Conservation (phyloP, 2,797 vertebrate species). For the Bovichtus diacanthus region DNA sequence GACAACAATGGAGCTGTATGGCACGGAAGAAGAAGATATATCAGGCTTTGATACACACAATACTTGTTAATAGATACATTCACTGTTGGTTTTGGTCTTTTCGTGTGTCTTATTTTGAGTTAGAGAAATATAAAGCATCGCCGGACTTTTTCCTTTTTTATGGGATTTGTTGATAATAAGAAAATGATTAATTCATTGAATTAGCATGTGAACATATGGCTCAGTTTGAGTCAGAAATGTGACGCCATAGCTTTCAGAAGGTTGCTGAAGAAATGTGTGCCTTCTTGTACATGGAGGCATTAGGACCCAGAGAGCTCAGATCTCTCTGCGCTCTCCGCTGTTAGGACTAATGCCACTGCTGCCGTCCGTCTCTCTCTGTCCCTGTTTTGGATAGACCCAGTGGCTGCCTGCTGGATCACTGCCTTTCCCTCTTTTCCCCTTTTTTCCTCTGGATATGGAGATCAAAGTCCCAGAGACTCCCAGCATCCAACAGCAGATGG, state of each 20-base stretch:
- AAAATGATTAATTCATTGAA: no score
- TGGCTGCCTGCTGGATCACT: constrained; percentile 54
- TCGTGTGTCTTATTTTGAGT: no score
- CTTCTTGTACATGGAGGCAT: constrained; percentile 39
- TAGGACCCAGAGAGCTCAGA: constrained; percentile 74
- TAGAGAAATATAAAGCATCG: no score
- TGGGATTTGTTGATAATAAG: background rate
- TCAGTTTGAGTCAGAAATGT: background rate
- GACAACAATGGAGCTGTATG: no score
- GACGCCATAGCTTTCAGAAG: background rate
- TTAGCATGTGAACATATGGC: background rate
- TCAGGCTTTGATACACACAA: no score
- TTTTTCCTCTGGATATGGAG: constrained; percentile 38
- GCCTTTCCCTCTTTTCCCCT: constrained; percentile 2
- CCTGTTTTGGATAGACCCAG: constrained; percentile 46
- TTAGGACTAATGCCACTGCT: constrained; percentile 28
- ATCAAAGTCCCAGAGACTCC: constrained; percentile 32
- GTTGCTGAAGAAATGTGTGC: background rate
- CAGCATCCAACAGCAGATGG: constrained; percentile 49
- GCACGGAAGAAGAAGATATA: no score
- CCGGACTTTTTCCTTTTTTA: background rate
- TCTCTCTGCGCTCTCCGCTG: constrained; percentile 1
- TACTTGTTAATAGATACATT: no score
- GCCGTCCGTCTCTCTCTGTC: constrained; percentile 41
- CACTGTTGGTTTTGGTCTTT: no score